Conservation (phyloP, 2,113 vertebrate species). For the Apaloderma vittatum region DNA sequence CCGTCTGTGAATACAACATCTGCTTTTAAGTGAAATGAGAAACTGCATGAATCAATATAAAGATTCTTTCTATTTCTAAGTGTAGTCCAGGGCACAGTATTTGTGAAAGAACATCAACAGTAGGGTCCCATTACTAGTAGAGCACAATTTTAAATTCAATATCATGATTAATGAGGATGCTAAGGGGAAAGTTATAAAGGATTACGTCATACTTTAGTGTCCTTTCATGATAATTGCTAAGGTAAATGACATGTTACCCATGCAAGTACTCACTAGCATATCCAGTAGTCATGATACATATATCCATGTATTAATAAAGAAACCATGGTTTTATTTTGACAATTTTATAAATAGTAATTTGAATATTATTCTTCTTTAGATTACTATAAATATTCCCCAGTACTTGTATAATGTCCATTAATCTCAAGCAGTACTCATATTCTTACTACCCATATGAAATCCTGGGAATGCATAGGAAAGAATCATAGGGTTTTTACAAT, state of each 20-base stretch:
- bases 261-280: background rate
- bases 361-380: background rate
- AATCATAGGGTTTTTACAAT: background rate
- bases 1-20: constrained; percentile 61
- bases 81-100: background rate
- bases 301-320: background rate
- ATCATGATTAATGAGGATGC: background rate
- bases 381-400: background rate
- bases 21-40: constrained; percentile 64
- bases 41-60: constrained; percentile 51
- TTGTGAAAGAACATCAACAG: constrained; percentile 27
- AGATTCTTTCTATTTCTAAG: constrained; percentile 30
- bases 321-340: background rate
- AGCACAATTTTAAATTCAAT: background rate
- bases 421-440: background rate
- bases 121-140: background rate
- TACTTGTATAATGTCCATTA: background rate
- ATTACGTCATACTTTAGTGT: background rate
- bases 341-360: background rate
- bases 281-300: background rate
- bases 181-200: background rate
- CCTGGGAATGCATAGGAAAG: background rate
- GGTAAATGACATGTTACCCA: background rate
- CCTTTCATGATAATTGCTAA: background rate
- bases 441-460: background rate